Evolutionary conservation across 2,888 invertebrate genomes (phyloP), one percentile per base, ranked within the genome.

Genomic region (Bombyx huttoni): DNA sequence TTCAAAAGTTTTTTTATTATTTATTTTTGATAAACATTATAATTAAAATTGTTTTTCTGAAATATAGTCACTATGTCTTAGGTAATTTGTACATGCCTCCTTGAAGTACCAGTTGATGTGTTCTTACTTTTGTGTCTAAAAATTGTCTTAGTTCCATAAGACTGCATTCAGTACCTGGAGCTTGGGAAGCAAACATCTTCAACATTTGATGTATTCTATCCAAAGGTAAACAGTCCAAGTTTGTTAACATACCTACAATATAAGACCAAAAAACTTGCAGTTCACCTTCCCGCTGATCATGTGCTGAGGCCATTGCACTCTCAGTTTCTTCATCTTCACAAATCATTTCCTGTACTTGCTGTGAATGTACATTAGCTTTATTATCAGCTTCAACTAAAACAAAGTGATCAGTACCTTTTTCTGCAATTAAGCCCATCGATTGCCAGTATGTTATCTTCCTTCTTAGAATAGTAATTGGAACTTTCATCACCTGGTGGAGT

Each of bases 251-350:
- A 13, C 98, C 98, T 49, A 97, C 95, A 64, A 98, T 97, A 70
- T 98, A 98, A 0, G 97, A 96, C 98, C 98, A 98, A 78, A 98
- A 97, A 50, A 93, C 93, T 90, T 97, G 97, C 53, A 98, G 86
- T 75, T 98, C 98, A 64, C 97, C 97, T 81, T 98, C 97, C 54
- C 97, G 90, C 76, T 98, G 98, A 73, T 97, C 97, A 74, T 96
- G 96, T 1, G 96, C 94, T 14, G 97, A 97, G 1, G 97, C 97
- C 95, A 97, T 96, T 0, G 95, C 97, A 73, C 97, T 97, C 80
- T 98, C 98, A 0, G 93, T 89, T 76, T 98, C 98, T 64, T 96
- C 97, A 74, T 98, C 98, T 64, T 96, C 95, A 59, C 94, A 93
- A 57, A 94, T 91, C 78, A 94, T 91, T 59, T 94, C 91, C 52